These are phyloP conservation scores for Ctenopoma kingsleyae DNA, from an alignment of 2,797 vertebrate genomes.

Conservation along the genomic window DNA sequence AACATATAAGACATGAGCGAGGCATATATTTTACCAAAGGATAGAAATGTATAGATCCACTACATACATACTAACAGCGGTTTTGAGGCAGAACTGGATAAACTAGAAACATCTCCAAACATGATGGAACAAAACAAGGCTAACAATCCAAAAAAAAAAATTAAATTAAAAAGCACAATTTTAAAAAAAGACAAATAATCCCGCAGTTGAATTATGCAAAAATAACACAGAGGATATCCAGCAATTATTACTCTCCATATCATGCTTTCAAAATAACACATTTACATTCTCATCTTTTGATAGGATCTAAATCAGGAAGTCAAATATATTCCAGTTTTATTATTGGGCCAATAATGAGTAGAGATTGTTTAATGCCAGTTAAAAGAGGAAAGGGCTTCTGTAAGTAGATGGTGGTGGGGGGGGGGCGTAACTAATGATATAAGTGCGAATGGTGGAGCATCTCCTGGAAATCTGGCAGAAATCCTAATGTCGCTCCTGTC, in stretches of 20 bases:
- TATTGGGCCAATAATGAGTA: conserved; percentile 81
- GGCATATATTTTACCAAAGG: not conserved
- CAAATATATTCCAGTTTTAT: conserved; percentile 84
- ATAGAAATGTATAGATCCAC: not conserved
- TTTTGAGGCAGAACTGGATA: conserved; percentile 31
- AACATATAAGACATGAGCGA: not conserved
- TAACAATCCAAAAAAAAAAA: conserved; percentile 51
- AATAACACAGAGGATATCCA: conserved; percentile 66
- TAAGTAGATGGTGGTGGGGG: conserved; percentile 39
- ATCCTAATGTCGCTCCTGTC: conserved; percentile 98
- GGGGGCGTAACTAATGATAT: conserved; percentile 91
- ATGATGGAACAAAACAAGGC: conserved; percentile 34
- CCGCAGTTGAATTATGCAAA: conserved; percentile 58
- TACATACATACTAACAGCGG: not conserved
- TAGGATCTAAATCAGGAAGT: conserved; percentile 82
- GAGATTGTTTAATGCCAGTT: conserved; percentile 81
- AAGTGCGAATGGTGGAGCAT: conserved; percentile 91
- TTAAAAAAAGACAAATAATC: conserved; percentile 63
- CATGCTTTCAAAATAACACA: conserved; percentile 73
- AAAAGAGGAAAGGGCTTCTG: conserved; percentile 66
- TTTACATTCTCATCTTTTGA: conserved; percentile 83
- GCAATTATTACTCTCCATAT: conserved; percentile 74
- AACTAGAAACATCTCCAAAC: conserved; percentile 23
- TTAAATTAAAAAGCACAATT: conserved; percentile 63
- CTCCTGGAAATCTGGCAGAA: conserved; percentile 98